Evolutionary conservation across 2,797 vertebrate species (phyloP), one percentile per base, ranked within the genome.

Genomic region (Sphenodon punctatus): DNA sequence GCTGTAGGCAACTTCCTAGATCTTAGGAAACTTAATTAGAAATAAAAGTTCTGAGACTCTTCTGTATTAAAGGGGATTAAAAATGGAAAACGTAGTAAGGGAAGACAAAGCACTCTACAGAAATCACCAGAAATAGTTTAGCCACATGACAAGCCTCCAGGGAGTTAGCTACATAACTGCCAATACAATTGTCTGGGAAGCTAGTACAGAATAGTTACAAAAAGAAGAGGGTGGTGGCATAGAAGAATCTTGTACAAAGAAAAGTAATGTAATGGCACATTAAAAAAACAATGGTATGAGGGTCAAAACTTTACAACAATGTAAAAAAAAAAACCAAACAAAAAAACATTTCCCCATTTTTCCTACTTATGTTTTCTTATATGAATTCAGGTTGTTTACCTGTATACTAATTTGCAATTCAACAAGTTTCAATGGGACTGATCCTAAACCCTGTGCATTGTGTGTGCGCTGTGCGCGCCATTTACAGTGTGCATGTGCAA

Each of bases 41-140:
- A 51, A 38, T 23, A 66, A 45, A 39, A 27, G 38, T 34, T 56
- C 27, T 41, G 51, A 12, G 59, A 11, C 51, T 67, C 48, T 80
- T 63, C 76, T 84, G 51, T 76, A 75, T 80, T 74, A 80, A 73
- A 82, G 48, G 43, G 48, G 51, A 85, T 85, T 70, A 67, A 83
- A n/a, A 82, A 79, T 56, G 65, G 39, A 70, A 80, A 70, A 75
- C 75, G 51, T 71, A 79, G 63, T 59, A 76, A 65, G 59, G n/a
- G 23, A 73, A 75, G 48, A 68, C 67, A 81, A 78, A 84, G 45
- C 42, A 78, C 55, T 72, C 46, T 61, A 32, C 23, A 48, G 64
- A 67, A 79, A 70, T 64, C 74, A 82, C 46, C 39, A 75, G 46
- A 84, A 86, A 75, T 77, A 84, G 59, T 72, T 80, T 63, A 67